These are phyloP conservation scores for Chionoecetes opilio DNA, from an alignment of 1,140 invertebrate species.

Conservation along the genomic window DNA sequence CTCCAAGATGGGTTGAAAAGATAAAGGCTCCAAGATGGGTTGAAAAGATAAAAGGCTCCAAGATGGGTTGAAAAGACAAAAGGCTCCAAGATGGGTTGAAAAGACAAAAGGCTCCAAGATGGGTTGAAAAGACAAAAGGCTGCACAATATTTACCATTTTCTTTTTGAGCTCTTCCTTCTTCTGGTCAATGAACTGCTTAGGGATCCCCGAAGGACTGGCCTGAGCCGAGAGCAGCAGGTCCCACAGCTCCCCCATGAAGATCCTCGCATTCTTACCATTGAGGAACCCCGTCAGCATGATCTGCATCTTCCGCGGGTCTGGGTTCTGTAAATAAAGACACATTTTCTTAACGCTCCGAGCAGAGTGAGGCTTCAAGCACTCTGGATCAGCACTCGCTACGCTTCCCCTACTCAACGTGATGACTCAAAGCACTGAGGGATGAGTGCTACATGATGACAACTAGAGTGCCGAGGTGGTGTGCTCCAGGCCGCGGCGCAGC, in stretches of 20 bases:
- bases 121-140: neutral
- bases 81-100: too few relatives aligned
- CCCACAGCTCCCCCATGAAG: constrained; percentile 99
- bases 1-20: too few relatives aligned
- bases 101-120: neutral
- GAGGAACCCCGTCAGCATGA: constrained; percentile 99
- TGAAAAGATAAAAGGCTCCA: neutral
- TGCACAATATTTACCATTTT: constrained; percentile 86
- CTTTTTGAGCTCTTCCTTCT: constrained; percentile 93
- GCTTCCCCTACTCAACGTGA: neutral
- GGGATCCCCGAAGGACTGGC: constrained; percentile 97
- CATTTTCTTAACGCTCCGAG: neutral
- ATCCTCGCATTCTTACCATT: constrained; percentile 98
- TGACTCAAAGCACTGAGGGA: neutral
- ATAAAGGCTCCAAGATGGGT: too few relatives aligned
- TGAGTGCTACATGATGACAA: neutral
- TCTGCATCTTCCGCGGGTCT: constrained; percentile 99
- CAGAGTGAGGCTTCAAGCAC: neutral
- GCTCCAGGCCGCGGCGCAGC: neutral
- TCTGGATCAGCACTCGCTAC: neutral
- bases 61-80: neutral
- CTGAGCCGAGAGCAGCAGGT: constrained; percentile 96
- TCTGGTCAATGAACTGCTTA: constrained; percentile 95
- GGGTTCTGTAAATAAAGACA: constrained; percentile 87
- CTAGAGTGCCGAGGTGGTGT: neutral